A percentile compares a stretch with the other conserved stretches of the same genome.
These are phyloP conservation scores for Cecidostiba fungosa DNA, from an alignment of 2,888 invertebrate species.

Conservation along the genomic window DNA sequence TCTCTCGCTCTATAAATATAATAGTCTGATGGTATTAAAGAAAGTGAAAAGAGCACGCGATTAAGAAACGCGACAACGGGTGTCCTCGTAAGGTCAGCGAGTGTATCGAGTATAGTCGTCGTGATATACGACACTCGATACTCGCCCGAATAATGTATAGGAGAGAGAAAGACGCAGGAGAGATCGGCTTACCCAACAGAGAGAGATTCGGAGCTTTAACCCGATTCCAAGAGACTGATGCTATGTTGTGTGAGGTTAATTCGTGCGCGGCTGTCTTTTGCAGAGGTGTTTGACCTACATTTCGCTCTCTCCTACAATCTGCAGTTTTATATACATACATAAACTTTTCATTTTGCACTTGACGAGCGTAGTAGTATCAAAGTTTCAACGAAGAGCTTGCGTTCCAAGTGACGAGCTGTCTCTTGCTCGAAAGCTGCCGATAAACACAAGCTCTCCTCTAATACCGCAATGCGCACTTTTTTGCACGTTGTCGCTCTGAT, in stretches of 20 bases:
- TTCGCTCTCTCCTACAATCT: background rate
- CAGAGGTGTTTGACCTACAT: constrained; percentile 9
- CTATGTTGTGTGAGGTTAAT: background rate
- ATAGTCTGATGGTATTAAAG: background rate
- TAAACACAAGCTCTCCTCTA: background rate
- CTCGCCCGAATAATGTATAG: constrained; percentile 1
- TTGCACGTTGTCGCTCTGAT: constrained; percentile 30
- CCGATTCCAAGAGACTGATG: constrained; percentile 15
- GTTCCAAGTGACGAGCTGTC: background rate
- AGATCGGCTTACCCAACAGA: background rate
- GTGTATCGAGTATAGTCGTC: constrained; percentile 38
- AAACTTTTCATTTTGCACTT: background rate
- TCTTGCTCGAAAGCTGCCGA: background rate
- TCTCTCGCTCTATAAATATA: background rate
- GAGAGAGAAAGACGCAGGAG: background rate
- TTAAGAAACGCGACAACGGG: constrained; percentile 22
- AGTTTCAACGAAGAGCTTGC: background rate
- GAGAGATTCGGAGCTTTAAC: constrained; percentile 26
- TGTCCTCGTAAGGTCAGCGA: constrained; percentile 57
- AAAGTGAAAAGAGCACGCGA: constrained; percentile 32
- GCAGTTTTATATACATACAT: background rate
- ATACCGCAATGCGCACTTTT: constrained; percentile 56
- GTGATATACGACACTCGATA: constrained; percentile 11
- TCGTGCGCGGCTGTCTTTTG: background rate
- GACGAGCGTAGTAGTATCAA: background rate